Evolutionary conservation across 92 coral and sea anemone genomes (phyloP), one percentile per base, ranked within the genome.

Genomic region (Porites rus): DNA sequence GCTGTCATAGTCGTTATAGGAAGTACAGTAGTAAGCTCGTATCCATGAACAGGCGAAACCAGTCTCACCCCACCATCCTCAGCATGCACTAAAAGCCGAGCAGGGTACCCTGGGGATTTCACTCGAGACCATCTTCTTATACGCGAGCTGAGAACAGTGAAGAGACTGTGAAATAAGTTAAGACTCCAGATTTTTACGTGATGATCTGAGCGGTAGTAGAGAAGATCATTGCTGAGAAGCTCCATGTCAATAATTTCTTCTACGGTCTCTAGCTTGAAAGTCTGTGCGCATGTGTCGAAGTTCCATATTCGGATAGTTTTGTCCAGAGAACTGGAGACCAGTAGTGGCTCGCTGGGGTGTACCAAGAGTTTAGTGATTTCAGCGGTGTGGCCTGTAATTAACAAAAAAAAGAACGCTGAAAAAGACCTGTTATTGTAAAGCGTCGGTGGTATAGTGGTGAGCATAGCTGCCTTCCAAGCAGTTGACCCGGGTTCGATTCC

Each of bases 401-500:
- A 14, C 8, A 50, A 5, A 20, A 2, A 50, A 5, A 20, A 2
- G n/a, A 3, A 51, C 12, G 62, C 16, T 9, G 61, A 56, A 56
- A 14, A 56, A 8, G 3, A 9, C 60, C 2, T 2, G 11, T 14
- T 3, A 10, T 0, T 56, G 16, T 56, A 56, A 56, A 56, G 86
- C 97, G 97, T 95, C 92, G 95, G 98, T 94, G 98, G 98, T 93
- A 90, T 95, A 95, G 92, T 94, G 98, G 98, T 94, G 84, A 94
- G 98, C 97, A 95, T 95, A 90, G 98, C 98, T 95, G 98, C 98
- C 98, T 95, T 94, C 98, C 97, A 95, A 95, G 98, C 98, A 95
- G 98, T 95, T 90, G 98, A 95, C 89, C 98, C 97, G 97, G 98
- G 98, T 95, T 95, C 97, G 98, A 94, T 95, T 95, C 98, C 98